Percentiles rank a stretch among this genome's conserved stretches.
phyloP scores from a whole-genome alignment of 2,797 vertebrate genomes.

The Pangasius djambal region DNA sequence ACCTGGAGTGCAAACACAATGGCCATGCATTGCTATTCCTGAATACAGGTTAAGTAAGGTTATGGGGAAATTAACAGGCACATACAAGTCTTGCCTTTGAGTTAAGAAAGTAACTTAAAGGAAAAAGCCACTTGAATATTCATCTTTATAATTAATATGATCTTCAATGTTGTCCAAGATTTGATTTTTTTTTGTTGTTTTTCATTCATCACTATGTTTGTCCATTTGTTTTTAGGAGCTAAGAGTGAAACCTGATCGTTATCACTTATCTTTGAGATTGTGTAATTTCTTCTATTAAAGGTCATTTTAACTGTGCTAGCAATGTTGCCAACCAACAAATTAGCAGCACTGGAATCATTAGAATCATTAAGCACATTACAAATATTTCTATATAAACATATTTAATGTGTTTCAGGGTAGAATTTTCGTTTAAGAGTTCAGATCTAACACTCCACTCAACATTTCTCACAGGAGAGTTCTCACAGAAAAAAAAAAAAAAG shows the following conservation, averaged over 20 bases:
- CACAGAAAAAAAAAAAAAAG: background rate
- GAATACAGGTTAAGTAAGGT: constrained; percentile 26
- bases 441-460: background rate
- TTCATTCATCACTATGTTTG: background rate
- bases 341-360: background rate
- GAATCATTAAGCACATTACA: background rate
- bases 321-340: background rate
- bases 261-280: background rate
- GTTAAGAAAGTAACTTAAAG: background rate
- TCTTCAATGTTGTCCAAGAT: background rate
- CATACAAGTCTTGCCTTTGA: background rate
- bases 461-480: background rate
- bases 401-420: background rate
- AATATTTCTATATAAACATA: background rate
- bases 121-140: background rate
- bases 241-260: background rate
- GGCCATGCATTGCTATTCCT: background rate
- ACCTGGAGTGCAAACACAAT: constrained; percentile 25
- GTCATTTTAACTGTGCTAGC: background rate
- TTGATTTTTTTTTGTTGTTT: background rate
- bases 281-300: too few species aligned
- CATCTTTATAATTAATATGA: background rate
- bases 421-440: background rate
- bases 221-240: background rate
- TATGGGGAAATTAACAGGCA: constrained; percentile 11